Conservation (phyloP, 1,140 invertebrate species). For the Oncopodura yosiiana region DNA sequence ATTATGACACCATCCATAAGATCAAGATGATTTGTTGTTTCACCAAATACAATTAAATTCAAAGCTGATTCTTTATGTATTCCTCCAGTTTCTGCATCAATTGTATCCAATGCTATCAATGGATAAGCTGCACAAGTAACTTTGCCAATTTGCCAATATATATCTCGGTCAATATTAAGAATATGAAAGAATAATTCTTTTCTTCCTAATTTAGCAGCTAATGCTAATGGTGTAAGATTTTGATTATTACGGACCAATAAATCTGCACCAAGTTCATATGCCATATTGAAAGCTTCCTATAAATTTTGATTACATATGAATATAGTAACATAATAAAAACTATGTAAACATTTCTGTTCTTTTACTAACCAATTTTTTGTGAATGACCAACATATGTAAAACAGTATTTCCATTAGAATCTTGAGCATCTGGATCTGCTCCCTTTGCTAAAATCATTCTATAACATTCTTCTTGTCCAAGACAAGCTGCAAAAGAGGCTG, state of each 20-base stretch:
- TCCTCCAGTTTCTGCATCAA: conserved; percentile 77
- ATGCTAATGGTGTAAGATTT: conserved; percentile 81
- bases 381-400: conserved; percentile 92
- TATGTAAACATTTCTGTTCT: background rate
- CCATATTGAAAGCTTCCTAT: conserved; percentile 86
- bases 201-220: conserved; percentile 84
- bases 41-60: conserved; percentile 89
- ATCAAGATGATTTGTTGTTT: conserved; percentile 71
- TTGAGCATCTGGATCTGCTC: conserved; percentile 87
- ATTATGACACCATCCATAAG: conserved; percentile 90
- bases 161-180: conserved; percentile 83
- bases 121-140: conserved; percentile 96
- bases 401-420: conserved; percentile 97
- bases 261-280: conserved; percentile 80
- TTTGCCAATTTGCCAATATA: conserved; percentile 89
- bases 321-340: background rate
- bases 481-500: conserved; percentile 89
- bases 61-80: conserved; percentile 52
- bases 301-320: conserved; percentile 33
- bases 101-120: conserved; percentile 90
- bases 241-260: conserved; percentile 74
- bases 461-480: conserved; percentile 95
- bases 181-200: conserved; percentile 95
- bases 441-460: conserved; percentile 79
- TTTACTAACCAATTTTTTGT: conserved; percentile 70